Base-by-base conservation (phyloP, 2,888 invertebrate genomes). In the Trichogramma evanescens region DNA sequence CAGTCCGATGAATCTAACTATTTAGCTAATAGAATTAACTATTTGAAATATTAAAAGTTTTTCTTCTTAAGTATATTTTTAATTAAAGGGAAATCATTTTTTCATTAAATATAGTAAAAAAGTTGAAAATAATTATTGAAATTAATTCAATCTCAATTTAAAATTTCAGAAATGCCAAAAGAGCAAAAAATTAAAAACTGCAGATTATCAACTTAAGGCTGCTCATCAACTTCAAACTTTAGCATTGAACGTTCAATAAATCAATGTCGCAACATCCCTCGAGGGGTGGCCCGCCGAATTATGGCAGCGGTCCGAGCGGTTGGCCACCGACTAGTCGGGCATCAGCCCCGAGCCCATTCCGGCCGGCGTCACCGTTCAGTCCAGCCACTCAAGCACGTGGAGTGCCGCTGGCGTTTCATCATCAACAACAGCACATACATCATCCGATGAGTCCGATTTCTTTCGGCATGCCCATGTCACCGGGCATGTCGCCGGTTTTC, bases 311-410 rank as follows among this genome's bases (percentile, higher is more conserved):
- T 26, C 64, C 66, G 9, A 61, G 61, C n/a, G 65, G 63, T n/a
- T 66, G 67, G 82, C 80, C 68, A 49, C 65, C 69, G 44, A 54
- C 61, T 26, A 78, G 73, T 79, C 80, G 73, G 79, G 79, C 73
- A 81, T 86, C 86, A 54, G 83, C 84, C 49, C 80, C 82, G 3
- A 83, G 85, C 65, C 84, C 86, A 70, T 89, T 86, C 77, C 85
- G 89, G 44, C 86, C 89, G 43, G 85, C 87, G 9, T 89, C 89
- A 45, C 89, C 90, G 54, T 89, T 89, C 82, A 84, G 86, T 6
- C 86, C 88, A 1, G 86, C 88, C 67, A 88, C 89, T 1, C 87
- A 57, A n/a, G 13, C 13, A 13, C 13, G 13, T 2, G 13, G 13
- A 13, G 13, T 13, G 58, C 66, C 66, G n/a, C 46, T 68, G 59